Evolutionary conservation across 2,113 vertebrate species (phyloP), one percentile per base, ranked within the genome.

Genomic region (Zosterops hypoxanthus): DNA sequence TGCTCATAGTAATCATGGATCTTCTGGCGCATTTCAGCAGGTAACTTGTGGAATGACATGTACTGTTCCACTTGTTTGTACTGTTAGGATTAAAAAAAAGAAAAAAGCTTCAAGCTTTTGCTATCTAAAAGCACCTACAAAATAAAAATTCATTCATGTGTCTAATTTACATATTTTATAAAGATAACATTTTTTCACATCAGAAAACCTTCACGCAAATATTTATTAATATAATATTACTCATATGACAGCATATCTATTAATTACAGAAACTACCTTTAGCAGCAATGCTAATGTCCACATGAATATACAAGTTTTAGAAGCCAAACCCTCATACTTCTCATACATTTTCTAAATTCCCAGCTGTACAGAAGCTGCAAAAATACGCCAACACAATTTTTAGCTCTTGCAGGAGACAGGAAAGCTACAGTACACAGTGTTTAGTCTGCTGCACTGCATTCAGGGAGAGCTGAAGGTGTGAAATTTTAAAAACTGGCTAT

Each of bases 21-120:
- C 97, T 99, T 99, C 98, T 99, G 99, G 28, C 99, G 98, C 99
- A 99, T 99, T 96, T 99, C 99, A 52, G 99, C 99, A 34, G 99
- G 99, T 94, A 99, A 97, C 91, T 99, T 99, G 98, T 99, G 99
- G 97, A 99, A 99, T 59, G 99, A 99, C 99, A 99, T 99, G 97
- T 99, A 99, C 88, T 99, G 99, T 93, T 99, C 99, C 97, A 99
- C 99, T 99, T 99, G 99, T 84, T 99, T 99, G 94, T 99, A 99
- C 99, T 99, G 97, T 88, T 71, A 97, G 81, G 68, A 79, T 41
- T 33, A 87, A 81, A 57, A 96, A 47, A 94, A 88, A 94, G 63
- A 39, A 85, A 75, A 59, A 59, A 8, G 0, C 2, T 3, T 12
- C 4, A 19, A 5, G 11, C 23, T 78, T 72, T 65, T 83, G 39